A percentile compares a stretch with the other conserved stretches of the same genome.
Conservation (phyloP, 2,888 invertebrate genomes). For the Crioceris asparagi region DNA sequence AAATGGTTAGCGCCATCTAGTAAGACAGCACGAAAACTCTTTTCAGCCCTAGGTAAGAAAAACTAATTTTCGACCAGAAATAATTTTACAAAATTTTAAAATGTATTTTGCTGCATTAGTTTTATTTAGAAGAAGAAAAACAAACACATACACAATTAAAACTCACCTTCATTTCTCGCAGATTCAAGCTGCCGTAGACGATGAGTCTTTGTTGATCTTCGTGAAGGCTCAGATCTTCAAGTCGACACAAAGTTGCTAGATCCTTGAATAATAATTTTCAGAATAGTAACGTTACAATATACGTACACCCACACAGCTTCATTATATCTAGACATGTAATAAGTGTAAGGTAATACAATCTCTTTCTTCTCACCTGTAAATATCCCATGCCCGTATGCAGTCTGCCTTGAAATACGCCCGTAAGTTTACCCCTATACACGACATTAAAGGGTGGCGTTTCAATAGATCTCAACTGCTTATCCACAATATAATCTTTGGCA, state of each 20-base stretch:
- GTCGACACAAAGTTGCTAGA: slow-evolving; percentile 45
- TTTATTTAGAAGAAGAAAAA: too few relatives aligned
- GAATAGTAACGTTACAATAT: slow-evolving; percentile 3
- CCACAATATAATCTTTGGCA: slow-evolving; percentile 31
- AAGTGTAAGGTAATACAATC: too few relatives aligned
- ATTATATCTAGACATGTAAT: background rate
- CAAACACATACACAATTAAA: too few relatives aligned
- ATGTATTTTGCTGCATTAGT: too few relatives aligned
- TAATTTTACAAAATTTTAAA: too few relatives aligned
- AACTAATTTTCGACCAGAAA: too few relatives aligned
- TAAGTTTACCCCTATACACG: slow-evolving; percentile 26
- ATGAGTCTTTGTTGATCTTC: slow-evolving; percentile 34
- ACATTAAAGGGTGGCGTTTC: slow-evolving; percentile 25
- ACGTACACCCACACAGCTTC: background rate
- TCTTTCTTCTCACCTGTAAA: slow-evolving; percentile 31
- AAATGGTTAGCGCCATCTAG: too few relatives aligned
- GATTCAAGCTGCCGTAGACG: slow-evolving; percentile 27
- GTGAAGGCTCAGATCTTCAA: slow-evolving; percentile 44
- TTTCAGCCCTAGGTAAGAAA: too few relatives aligned
- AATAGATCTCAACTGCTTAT: slow-evolving; percentile 21
- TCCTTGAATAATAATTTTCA: slow-evolving; percentile 31
- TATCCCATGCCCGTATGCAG: slow-evolving; percentile 45
- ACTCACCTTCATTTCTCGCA: slow-evolving; percentile 32
- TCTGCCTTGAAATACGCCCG: slow-evolving; percentile 37
- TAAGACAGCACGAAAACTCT: too few relatives aligned